phyloP scores from a whole-genome alignment of 2,888 invertebrate genomes.

The Smittia sp. region DNA sequence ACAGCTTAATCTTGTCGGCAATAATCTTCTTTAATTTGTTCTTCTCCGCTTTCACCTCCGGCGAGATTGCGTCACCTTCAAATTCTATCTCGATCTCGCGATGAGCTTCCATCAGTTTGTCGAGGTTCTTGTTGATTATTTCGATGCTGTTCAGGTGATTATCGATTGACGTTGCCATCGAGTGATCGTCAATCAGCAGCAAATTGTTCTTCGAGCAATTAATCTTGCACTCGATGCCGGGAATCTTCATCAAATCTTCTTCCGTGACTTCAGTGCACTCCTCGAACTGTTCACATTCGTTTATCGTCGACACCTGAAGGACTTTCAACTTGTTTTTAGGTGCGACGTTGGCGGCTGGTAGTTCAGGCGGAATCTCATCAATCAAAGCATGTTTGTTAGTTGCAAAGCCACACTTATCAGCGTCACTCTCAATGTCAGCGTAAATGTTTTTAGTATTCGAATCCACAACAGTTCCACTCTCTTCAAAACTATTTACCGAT shows the following conservation, averaged over 20 bases:
- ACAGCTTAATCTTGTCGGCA: not conserved
- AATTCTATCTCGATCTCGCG: not conserved
- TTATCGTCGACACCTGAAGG: slow-evolving; percentile 12
- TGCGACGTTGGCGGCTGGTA: not conserved
- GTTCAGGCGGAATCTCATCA: not conserved
- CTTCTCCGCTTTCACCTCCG: not conserved
- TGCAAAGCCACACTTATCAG: not conserved
- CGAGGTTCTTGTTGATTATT: slow-evolving; percentile 50
- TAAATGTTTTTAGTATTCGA: slow-evolving; percentile 39
- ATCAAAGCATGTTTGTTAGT: slow-evolving; percentile 6
- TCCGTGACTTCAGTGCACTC: slow-evolving; percentile 7
- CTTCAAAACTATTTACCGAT: slow-evolving; percentile 52
- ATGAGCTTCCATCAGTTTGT: slow-evolving; percentile 44
- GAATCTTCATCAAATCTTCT: not conserved
- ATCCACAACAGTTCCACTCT: slow-evolving; percentile 26
- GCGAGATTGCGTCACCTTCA: not conserved
- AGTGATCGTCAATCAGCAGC: slow-evolving; percentile 5
- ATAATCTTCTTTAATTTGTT: slow-evolving; percentile 21
- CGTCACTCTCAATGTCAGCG: slow-evolving; percentile 42
- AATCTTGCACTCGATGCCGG: not conserved
- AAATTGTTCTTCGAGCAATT: slow-evolving; percentile 42
- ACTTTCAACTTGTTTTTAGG: slow-evolving; percentile 7
- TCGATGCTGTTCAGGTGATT: slow-evolving; percentile 52
- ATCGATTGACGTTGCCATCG: slow-evolving; percentile 50
- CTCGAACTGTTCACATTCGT: slow-evolving; percentile 17